Evolutionary conservation across 1,140 invertebrate species (phyloP).

Genomic region (Marisa cornuarietis): DNA sequence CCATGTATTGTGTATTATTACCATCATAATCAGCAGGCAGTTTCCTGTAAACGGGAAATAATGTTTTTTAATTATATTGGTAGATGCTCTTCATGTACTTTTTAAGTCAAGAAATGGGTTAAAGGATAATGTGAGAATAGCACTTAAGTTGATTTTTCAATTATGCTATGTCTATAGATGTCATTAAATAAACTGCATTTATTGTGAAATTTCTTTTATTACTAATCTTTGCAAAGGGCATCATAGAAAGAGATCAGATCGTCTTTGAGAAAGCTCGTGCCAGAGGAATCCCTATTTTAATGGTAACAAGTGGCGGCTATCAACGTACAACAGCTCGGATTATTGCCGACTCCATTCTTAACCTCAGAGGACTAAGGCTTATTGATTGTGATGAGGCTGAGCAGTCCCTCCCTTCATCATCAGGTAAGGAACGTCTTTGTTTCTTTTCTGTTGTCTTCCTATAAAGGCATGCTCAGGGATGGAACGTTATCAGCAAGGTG

Average conservation of each 20-base stretch:
- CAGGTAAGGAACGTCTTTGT: slow-evolving; percentile 32
- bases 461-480: background rate
- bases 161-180: no score
- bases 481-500: background rate
- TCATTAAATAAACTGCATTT: no score
- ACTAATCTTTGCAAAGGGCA: slow-evolving; percentile 71
- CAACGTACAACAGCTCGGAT: slow-evolving; percentile 78
- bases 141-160: no score
- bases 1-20: no score
- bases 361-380: slow-evolving; percentile 68
- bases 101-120: no score
- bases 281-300: slow-evolving; percentile 80
- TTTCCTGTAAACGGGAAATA: no score
- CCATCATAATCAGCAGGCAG: no score
- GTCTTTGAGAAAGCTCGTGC: slow-evolving; percentile 79
- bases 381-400: slow-evolving; percentile 60
- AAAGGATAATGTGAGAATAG: no score
- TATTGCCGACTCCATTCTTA: slow-evolving; percentile 84
- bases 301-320: slow-evolving; percentile 90
- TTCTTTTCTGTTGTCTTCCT: background rate
- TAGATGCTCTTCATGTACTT: no score
- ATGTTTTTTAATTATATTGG: no score
- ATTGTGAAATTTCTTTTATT: no score
- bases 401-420: slow-evolving; percentile 29
- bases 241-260: slow-evolving; percentile 83